phyloP scores from a whole-genome alignment of 2,797 vertebrate genomes.

The Tokudaia tokunoshimensis region DNA sequence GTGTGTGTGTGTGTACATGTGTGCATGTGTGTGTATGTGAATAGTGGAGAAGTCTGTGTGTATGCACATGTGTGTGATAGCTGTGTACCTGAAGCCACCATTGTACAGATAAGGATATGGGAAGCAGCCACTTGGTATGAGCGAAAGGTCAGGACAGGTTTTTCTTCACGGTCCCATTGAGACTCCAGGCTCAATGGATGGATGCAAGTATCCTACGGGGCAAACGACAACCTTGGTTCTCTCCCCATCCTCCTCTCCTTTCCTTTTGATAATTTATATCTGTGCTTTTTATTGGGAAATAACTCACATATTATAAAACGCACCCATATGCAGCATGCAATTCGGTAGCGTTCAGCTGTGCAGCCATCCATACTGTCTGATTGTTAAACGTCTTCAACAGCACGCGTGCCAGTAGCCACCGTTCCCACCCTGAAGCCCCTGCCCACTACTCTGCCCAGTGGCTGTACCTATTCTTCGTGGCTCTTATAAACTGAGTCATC shows the following conservation, averaged over 20 bases:
- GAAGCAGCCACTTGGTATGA: neutral
- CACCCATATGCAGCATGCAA: neutral
- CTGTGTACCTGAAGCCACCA: fast-evolving
- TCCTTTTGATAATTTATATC: neutral
- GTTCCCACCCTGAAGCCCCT: fast-evolving
- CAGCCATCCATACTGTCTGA: fast-evolving
- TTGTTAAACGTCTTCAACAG: too few species aligned
- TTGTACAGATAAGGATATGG: fast-evolving
- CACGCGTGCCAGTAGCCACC: fast-evolving
- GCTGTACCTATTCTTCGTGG: neutral
- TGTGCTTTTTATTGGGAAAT: neutral
- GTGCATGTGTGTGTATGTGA: fast-evolving
- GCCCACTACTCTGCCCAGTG: neutral
- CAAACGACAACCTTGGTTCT: too few species aligned
- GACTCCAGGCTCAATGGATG: neutral
- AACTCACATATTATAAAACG: neutral
- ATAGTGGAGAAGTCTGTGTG: too few species aligned
- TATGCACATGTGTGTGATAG: fast-evolving
- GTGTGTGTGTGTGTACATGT: too few species aligned
- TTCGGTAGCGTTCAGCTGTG: fast-evolving
- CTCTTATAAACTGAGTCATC: fast-evolving
- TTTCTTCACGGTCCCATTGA: neutral
- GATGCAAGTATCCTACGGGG: fast-evolving
- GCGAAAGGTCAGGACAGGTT: neutral
- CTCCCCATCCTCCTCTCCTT: neutral